These are phyloP conservation scores for Allobates femoralis DNA, from an alignment of 2,797 vertebrate species.

Conservation along the genomic window DNA sequence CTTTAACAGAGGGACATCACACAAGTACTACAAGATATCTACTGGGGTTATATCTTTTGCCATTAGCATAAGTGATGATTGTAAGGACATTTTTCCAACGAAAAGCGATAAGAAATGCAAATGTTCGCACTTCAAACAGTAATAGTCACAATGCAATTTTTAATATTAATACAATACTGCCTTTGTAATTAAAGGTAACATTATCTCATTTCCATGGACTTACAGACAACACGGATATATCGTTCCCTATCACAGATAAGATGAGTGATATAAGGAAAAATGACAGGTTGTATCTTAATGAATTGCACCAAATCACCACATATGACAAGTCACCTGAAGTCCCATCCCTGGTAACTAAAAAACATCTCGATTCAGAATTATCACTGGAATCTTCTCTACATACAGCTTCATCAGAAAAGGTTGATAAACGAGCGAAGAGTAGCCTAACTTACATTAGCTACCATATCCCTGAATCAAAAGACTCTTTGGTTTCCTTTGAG, in stretches of 20 bases:
- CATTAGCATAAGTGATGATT: too few species aligned
- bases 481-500: not conserved
- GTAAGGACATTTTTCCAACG: too few species aligned
- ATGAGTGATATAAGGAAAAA: not conserved
- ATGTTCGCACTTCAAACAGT: not conserved
- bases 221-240: not conserved
- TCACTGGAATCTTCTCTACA: conserved; percentile 39
- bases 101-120: not conserved
- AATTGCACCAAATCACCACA: too few species aligned
- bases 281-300: not conserved
- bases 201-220: not conserved
- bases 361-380: not conserved
- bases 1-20: too few species aligned
- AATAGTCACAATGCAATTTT: not conserved
- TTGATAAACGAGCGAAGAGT: conserved; percentile 47
- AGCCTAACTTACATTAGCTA: not conserved
- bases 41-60: too few species aligned
- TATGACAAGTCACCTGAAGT: conserved; percentile 1
- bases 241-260: not conserved
- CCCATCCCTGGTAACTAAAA: not conserved
- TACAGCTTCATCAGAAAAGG: conserved; percentile 38
- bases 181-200: not conserved
- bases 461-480: not conserved
- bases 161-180: not conserved
- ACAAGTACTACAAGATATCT: too few species aligned